A percentile compares a stretch with the other conserved stretches of the same genome.
Evolutionary conservation across 2,113 vertebrate species (phyloP).

Genomic region (Phylloscopus trochilus): DNA sequence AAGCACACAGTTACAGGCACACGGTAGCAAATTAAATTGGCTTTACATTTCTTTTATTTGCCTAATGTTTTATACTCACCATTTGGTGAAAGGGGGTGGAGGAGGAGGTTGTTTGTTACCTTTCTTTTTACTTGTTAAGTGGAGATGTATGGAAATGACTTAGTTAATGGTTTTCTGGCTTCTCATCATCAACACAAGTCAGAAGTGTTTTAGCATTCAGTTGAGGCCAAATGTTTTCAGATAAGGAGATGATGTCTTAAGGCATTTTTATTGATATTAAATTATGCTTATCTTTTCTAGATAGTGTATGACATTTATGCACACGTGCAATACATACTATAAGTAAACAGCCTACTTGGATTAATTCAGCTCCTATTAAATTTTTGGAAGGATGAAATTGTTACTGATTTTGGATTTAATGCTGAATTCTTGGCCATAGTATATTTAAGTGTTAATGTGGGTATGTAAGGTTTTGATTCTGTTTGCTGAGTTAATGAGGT

Average conservation of each 20-base stretch:
- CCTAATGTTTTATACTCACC: conserved; percentile 18
- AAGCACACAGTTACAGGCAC: neutral
- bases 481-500: neutral
- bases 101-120: conserved; percentile 58
- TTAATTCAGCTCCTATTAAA: neutral
- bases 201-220: conserved; percentile 3
- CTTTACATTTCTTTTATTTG: conserved; percentile 25
- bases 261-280: conserved; percentile 1
- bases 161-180: conserved; percentile 49
- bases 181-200: neutral
- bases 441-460: neutral
- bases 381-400: neutral
- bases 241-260: neutral
- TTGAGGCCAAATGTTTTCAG: conserved; percentile 26
- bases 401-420: neutral
- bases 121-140: conserved; percentile 34
- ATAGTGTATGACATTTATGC: neutral
- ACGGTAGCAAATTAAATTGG: neutral
- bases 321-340: neutral
- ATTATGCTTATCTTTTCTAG: neutral
- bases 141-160: neutral
- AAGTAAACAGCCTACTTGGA: neutral
- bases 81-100: conserved; percentile 54
- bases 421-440: neutral
- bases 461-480: neutral